Percentiles rank a stretch among this genome's conserved stretches.
These are phyloP conservation scores for Lepidocyrtinus sp. DNA, from an alignment of 2,888 invertebrate genomes.

Conservation along the genomic window DNA sequence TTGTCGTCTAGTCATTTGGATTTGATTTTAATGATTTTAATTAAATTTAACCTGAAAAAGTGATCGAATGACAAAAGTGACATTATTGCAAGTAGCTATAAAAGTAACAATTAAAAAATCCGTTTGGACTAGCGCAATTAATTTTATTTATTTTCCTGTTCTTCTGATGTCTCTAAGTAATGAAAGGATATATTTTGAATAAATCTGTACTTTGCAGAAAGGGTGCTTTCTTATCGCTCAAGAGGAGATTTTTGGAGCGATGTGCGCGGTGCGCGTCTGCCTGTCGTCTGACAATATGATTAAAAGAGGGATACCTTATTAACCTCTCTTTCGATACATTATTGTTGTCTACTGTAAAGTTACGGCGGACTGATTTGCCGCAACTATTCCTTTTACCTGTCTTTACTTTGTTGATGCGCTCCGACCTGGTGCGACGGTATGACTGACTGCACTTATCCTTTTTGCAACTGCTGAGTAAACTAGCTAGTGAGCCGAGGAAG, in stretches of 20 bases:
- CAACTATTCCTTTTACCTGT: constrained; percentile 35
- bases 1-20: background rate
- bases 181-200: constrained; percentile 15
- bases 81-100: no score
- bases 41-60: constrained; percentile 15
- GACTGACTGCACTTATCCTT: constrained; percentile 34
- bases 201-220: background rate
- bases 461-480: constrained; percentile 41
- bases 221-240: background rate
- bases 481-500: constrained; percentile 46
- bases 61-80: constrained; percentile 32
- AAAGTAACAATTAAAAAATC: constrained; percentile 18
- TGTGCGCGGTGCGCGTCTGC: no score
- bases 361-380: no score
- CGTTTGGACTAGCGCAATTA: background rate
- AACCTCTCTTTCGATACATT: constrained; percentile 20
- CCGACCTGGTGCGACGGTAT: constrained; percentile 43
- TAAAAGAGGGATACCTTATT: background rate
- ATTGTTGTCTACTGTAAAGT: no score
- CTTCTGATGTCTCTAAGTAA: background rate
- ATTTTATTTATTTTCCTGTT: background rate
- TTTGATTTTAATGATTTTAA: constrained; percentile 12
- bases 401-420: constrained; percentile 30
- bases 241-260: background rate
- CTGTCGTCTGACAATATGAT: background rate